phyloP scores from a whole-genome alignment of 1,140 invertebrate genomes.

The Cardiocondyla obscurior region DNA sequence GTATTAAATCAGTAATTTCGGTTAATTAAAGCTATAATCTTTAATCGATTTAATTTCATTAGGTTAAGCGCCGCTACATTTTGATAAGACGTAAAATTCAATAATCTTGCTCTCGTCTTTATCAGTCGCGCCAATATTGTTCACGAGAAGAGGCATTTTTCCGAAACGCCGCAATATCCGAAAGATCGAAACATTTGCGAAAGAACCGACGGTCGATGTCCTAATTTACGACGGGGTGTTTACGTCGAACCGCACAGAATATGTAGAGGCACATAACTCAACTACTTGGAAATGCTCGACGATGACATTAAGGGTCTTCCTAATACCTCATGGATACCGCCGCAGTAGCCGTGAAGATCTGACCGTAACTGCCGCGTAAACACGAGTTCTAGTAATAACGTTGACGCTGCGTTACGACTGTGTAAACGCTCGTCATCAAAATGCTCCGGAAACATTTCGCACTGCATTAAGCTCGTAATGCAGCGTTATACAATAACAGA shows the following conservation, averaged over 20 bases:
- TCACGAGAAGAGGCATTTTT: neutral
- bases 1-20: neutral
- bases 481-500: neutral
- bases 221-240: slow-evolving; percentile 50
- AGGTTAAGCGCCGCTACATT: neutral
- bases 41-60: no score
- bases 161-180: neutral
- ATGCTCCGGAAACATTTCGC: neutral
- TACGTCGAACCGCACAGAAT: neutral
- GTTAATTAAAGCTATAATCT: neutral
- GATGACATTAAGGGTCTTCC: slow-evolving; percentile 49
- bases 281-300: slow-evolving; percentile 31
- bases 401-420: neutral
- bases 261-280: neutral
- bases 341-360: neutral
- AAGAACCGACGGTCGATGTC: neutral
- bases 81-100: slow-evolving; percentile 18
- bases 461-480: neutral
- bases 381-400: slow-evolving; percentile 21
- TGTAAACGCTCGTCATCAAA: neutral
- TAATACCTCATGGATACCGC: slow-evolving; percentile 12
- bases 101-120: slow-evolving; percentile 5
- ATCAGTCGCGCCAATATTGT: slow-evolving; percentile 40
- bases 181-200: neutral
- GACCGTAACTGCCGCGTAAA: slow-evolving; percentile 22